phyloP scores from a whole-genome alignment of 2,888 invertebrate species.

The Athalia rosae region DNA sequence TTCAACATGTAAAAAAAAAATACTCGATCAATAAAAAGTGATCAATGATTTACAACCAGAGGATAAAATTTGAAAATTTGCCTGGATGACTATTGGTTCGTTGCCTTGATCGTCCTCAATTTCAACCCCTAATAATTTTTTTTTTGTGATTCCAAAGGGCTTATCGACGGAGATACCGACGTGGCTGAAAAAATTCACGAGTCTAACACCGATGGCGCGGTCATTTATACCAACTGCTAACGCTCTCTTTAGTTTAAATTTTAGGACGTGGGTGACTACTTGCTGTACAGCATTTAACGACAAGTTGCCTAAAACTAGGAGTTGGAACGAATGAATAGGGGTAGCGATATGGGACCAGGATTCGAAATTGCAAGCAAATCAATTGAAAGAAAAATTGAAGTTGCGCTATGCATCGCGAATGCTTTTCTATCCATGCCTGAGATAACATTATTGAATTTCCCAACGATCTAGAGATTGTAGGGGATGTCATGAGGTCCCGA shows the following conservation, averaged over 20 bases:
- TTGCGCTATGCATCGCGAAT: background rate
- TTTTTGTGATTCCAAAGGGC: background rate
- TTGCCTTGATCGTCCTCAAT: background rate
- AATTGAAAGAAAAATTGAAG: no score
- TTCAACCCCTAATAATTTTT: background rate
- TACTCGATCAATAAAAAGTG: no score
- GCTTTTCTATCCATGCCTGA: background rate
- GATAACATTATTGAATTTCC: background rate
- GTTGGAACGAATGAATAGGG: background rate
- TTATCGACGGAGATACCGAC: background rate
- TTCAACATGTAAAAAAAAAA: no score
- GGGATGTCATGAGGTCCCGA: constrained; percentile 45
- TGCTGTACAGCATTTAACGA: background rate
- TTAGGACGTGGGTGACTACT: background rate
- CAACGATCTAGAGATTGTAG: background rate
- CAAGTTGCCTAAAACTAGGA: constrained; percentile 23
- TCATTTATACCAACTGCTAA: background rate
- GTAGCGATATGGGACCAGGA: background rate
- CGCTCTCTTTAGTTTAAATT: background rate
- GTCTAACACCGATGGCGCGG: background rate
- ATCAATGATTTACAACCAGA: no score
- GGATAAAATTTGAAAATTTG: no score
- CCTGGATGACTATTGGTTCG: background rate
- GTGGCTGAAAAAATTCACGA: background rate
- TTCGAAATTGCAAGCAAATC: background rate